A percentile compares a stretch with the other conserved stretches of the same genome.
Conservation (phyloP, 2,888 invertebrate genomes). For the Eupithecia centaureata region DNA sequence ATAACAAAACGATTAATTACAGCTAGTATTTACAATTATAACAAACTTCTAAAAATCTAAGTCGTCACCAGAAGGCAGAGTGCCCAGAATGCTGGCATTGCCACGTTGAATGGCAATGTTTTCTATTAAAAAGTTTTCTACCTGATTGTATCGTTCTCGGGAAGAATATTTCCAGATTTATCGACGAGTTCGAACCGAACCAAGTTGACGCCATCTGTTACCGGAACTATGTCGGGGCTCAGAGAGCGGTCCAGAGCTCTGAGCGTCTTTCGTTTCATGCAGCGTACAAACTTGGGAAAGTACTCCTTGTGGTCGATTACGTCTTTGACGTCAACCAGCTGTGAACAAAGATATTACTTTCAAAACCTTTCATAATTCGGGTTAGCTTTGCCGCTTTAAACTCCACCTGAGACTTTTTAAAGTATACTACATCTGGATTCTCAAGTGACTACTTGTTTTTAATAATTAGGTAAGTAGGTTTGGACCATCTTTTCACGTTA, state of each 20-base stretch:
- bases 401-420: not conserved
- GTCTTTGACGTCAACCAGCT: conserved; percentile 75
- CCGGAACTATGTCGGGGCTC: conserved; percentile 84
- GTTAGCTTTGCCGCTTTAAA: not conserved
- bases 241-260: conserved; percentile 85
- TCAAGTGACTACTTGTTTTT: not conserved
- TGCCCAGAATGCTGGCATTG: too few species aligned
- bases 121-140: conserved; percentile 43
- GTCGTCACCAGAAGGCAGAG: too few species aligned
- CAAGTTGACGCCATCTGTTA: conserved; percentile 86
- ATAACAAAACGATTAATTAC: too few species aligned
- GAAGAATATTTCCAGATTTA: conserved; percentile 68
- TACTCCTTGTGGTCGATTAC: conserved; percentile 77
- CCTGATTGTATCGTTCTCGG: conserved; percentile 70
- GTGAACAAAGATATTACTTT: conserved; percentile 27
- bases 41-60: too few species aligned
- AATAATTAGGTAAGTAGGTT: not conserved
- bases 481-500: not conserved
- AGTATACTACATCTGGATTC: not conserved
- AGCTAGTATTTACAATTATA: too few species aligned
- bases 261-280: conserved; percentile 82
- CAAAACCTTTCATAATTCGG: not conserved
- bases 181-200: conserved; percentile 81
- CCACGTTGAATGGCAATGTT: too few species aligned
- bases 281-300: conserved; percentile 77